Conservation (phyloP, 2,888 invertebrate genomes). For the Rotaria magnacalcarata region DNA sequence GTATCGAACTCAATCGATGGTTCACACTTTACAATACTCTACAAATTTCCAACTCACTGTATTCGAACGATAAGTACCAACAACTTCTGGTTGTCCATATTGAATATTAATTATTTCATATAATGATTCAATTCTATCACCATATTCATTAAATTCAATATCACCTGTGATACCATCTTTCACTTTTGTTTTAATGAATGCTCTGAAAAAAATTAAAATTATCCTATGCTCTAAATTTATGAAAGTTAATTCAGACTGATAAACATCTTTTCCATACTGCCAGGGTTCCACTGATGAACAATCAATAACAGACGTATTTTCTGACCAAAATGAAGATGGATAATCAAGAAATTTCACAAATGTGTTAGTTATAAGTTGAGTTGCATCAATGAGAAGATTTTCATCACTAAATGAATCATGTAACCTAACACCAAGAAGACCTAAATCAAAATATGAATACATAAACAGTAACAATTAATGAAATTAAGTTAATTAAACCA, state of each 20-base stretch:
- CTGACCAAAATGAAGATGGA: background rate
- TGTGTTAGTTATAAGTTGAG: background rate
- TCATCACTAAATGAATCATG: background rate
- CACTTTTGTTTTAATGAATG: background rate
- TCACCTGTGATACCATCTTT: background rate
- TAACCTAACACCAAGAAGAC: background rate
- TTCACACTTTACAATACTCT: no score
- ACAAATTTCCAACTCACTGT: background rate
- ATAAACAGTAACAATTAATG: background rate
- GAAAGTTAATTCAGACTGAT: background rate
- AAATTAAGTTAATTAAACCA: background rate
- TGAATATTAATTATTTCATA: conserved; percentile 43
- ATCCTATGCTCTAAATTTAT: background rate
- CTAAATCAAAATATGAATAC: background rate
- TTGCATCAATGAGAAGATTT: background rate
- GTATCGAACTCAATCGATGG: no score
- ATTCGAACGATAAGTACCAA: conserved; percentile 38
- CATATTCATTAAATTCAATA: conserved; percentile 43
- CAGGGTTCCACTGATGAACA: background rate
- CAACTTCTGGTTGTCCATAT: background rate
- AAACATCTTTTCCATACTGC: background rate
- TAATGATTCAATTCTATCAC: conserved; percentile 38
- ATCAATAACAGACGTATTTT: background rate
- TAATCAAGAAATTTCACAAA: background rate
- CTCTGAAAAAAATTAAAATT: background rate